Evolutionary conservation across 92 coral and sea anemone genomes (phyloP).

Genomic region (Bergia sp.): DNA sequence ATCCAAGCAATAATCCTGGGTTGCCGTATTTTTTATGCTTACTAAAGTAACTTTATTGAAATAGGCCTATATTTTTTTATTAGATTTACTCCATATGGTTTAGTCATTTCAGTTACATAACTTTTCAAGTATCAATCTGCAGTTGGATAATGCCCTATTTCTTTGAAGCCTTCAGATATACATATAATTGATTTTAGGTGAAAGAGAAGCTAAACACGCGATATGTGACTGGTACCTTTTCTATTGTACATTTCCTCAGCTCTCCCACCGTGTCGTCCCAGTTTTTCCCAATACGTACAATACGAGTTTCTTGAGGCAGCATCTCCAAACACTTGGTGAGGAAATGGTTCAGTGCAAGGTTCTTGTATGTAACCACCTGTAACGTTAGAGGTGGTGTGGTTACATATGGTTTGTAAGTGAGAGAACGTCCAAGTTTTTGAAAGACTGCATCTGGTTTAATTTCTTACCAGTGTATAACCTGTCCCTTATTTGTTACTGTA

Average conservation of each 20-base stretch:
- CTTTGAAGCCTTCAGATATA: no score
- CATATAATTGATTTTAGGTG: background rate
- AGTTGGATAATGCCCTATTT: no score
- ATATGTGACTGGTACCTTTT: background rate
- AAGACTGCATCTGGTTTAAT: no score
- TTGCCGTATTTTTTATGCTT: no score
- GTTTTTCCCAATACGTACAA: slow-evolving; percentile 21
- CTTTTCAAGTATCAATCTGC: no score
- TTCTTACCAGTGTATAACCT: no score
- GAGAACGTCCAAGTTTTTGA: background rate
- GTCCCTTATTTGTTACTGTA: no score
- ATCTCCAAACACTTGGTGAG: slow-evolving; percentile 34
- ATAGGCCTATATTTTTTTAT: no score
- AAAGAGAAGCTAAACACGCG: background rate
- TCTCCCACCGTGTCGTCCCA: background rate
- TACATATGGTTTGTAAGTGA: background rate
- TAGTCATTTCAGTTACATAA: no score
- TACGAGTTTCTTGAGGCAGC: slow-evolving; percentile 5
- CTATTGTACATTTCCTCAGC: background rate
- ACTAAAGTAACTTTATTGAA: no score
- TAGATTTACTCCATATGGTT: no score
- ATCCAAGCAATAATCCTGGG: no score
- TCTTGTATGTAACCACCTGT: slow-evolving; percentile 63
- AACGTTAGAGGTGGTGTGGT: background rate
- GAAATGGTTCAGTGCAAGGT: slow-evolving; percentile 58